Conservation (phyloP, 2,797 vertebrate species). For the Poliocrania exsul region DNA sequence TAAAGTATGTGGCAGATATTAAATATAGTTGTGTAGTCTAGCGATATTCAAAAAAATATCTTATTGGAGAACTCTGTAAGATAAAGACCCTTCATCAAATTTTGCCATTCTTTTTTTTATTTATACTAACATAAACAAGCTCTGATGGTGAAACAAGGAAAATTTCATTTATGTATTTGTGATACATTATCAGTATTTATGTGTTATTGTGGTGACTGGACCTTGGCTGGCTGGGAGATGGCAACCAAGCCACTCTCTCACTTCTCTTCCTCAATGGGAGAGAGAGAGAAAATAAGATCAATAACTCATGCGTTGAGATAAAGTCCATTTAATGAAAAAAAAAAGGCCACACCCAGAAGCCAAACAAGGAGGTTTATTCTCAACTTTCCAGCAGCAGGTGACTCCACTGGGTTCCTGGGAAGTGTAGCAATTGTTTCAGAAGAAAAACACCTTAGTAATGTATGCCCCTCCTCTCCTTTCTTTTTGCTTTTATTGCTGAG, state of each 20-base stretch:
- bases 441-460: not conserved
- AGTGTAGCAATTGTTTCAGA: not conserved
- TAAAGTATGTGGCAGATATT: not conserved
- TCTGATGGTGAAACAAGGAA: not conserved
- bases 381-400: not conserved
- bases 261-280: not conserved
- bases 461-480: not conserved
- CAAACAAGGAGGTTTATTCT: not conserved
- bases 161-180: not conserved
- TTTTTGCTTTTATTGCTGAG: not conserved
- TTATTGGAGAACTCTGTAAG: not conserved
- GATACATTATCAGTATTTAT: not conserved
- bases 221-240: not conserved
- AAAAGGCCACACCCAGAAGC: not conserved
- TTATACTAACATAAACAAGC: not conserved
- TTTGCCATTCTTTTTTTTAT: not conserved
- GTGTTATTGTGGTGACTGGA: not conserved
- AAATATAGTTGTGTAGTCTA: not conserved
- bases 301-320: not conserved
- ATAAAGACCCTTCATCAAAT: not conserved
- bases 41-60: not conserved
- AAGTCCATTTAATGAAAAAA: not conserved
- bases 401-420: not conserved
- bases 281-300: not conserved
- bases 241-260: rapidly evolving